Percentiles rank a stretch among this genome's conserved stretches.
Evolutionary conservation across 2,113 vertebrate genomes (phyloP).

Genomic region (Glareola pratincola): DNA sequence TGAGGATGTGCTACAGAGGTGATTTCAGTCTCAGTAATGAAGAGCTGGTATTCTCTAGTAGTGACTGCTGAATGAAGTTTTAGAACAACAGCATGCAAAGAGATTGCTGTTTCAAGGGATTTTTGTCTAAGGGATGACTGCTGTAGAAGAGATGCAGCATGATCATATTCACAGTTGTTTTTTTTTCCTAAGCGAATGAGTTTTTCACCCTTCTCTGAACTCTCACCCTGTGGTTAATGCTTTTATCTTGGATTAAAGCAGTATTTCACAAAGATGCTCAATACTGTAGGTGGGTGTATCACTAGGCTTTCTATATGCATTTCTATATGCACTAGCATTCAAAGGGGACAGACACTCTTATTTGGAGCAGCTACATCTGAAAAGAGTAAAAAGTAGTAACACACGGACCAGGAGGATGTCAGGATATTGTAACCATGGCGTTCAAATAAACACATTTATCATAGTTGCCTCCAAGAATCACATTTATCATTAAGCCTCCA

Average conservation of each 20-base stretch:
- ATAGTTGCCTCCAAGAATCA: not conserved
- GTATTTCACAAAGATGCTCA: not conserved
- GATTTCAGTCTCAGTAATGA: not conserved
- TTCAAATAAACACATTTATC: not conserved
- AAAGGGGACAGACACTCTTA: not conserved
- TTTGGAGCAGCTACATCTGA: not conserved
- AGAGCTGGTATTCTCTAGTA: not conserved
- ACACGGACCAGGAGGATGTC: not conserved
- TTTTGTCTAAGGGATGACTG: not conserved
- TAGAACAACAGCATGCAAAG: not conserved
- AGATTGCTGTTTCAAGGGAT: not conserved
- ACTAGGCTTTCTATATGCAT: not conserved
- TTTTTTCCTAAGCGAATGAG: not conserved
- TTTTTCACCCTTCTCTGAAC: not conserved
- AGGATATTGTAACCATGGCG: not conserved
- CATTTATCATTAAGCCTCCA: not conserved
- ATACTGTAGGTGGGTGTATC: not conserved
- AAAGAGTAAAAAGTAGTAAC: not conserved
- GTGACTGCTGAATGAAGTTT: not conserved
- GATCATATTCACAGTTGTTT: not conserved
- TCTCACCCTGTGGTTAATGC: not conserved
- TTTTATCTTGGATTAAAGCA: not conserved
- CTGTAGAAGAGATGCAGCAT: not conserved
- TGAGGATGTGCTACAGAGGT: not conserved
- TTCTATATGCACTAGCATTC: not conserved